Base-by-base conservation (phyloP, 64 coral and sea anemone genomes). In the Catalaphyllia jardinei region DNA sequence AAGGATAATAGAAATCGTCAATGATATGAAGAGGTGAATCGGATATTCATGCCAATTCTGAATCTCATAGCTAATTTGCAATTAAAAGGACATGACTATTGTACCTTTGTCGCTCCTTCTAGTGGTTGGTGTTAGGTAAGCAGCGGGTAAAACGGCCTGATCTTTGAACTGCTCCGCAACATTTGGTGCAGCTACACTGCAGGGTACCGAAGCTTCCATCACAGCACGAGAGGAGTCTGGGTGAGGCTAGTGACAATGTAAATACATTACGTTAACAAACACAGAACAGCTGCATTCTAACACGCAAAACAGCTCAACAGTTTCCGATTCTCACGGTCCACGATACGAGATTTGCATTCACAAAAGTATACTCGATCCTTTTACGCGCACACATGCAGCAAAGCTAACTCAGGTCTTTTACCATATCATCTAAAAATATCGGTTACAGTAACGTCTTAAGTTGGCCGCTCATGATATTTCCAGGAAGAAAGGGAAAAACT, bases 51-150 rank as follows among this genome's bases (percentile, higher is more conserved):
- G 10, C 54, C 10, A 57, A 57, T 16, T 57, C 54, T 57, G 15
- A 57, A 57, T 14, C 54, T 57, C 11, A 57, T 10, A 57, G 54
- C 54, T 57, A 57, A 57, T 57, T 7, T 14, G 54, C 10, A 57
- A 57, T 57, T 10, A 57, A 57, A 16, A 57, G 12, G 15, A 14
- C 10, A 57, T 10, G 10, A 57, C 11, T 14, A 16, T 57, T 12
- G 15, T 57, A 83, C 81, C 78, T 85, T 71, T 85, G 11, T 46
- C 62, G 71, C n/a, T 85, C 62, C 81, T 85, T 71, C 81, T 67
- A 31, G 20, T 35, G 12, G 19, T 85, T 29, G 80, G 80, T 65
- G 81, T 85, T 71, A 85, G 46, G 38, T 85, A 85, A 28, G 24
- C 18, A 24, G 81, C 22, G 22, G 62, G 81, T 24, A 85, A 24